A percentile compares a stretch with the other conserved stretches of the same genome.
Conservation (phyloP, 2,888 invertebrate genomes). For the Nasonovia ribisnigri region DNA sequence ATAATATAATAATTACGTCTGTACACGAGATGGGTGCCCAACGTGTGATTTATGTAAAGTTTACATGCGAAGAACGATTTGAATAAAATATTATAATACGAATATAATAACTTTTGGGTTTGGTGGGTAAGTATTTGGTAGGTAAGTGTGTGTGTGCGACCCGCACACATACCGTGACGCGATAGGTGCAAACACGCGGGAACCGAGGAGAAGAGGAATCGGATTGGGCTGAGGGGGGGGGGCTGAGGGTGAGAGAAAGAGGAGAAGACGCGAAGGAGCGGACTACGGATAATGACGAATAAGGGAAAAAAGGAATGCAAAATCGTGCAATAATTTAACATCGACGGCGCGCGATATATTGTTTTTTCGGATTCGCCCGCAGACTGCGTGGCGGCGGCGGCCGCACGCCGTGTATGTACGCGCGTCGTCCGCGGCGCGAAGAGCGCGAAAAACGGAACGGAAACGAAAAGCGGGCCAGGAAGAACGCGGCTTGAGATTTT, state of each 20-base stretch:
- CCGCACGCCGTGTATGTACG: background rate
- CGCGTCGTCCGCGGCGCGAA: too few relatives aligned
- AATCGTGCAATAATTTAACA: constrained; percentile 22
- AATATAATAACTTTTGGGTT: background rate
- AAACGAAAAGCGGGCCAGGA: background rate
- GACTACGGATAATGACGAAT: background rate
- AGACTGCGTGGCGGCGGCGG: constrained; percentile 26
- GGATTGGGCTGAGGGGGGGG: background rate
- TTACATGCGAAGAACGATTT: background rate
- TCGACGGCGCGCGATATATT: constrained; percentile 6
- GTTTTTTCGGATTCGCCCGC: background rate
- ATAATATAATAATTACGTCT: background rate
- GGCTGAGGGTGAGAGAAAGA: background rate
- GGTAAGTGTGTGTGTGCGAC: background rate
- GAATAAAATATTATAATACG: background rate
- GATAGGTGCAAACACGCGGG: background rate
- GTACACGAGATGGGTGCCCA: background rate
- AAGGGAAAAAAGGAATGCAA: background rate
- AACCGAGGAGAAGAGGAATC: background rate
- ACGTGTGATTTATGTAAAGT: background rate
- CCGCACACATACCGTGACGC: too few relatives aligned
- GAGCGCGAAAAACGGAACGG: background rate
- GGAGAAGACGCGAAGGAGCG: background rate
- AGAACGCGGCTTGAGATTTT: background rate
- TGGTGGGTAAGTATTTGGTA: background rate